Evolutionary conservation across 2,888 invertebrate genomes (phyloP).

Genomic region (Gasteruption jaculator): DNA sequence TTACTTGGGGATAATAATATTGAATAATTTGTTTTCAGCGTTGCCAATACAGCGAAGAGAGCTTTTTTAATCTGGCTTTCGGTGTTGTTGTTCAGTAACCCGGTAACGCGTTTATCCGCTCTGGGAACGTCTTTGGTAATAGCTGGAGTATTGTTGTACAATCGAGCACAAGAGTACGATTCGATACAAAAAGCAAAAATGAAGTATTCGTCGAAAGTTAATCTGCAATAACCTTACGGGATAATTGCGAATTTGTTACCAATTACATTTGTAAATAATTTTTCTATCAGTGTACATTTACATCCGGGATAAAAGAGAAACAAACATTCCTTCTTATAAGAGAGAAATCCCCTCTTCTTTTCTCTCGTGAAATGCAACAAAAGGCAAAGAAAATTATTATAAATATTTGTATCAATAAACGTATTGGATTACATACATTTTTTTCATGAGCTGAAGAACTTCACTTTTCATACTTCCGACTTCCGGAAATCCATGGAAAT

Average conservation of each 20-base stretch:
- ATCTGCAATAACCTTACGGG: constrained; percentile 36
- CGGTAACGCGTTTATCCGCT: constrained; percentile 68
- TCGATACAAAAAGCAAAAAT: constrained; percentile 40
- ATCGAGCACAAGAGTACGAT: constrained; percentile 65
- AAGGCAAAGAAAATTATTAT: no score
- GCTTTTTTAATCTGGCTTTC: constrained; percentile 76
- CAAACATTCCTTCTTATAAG: no score
- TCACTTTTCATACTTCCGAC: no score
- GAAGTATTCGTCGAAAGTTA: constrained; percentile 41
- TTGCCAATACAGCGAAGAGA: constrained; percentile 74
- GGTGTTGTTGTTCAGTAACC: constrained; percentile 69
- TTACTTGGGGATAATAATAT: constrained; percentile 9
- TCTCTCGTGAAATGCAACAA: no score
- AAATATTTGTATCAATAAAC: no score
- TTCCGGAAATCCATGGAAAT: no score
- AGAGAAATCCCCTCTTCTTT: no score
- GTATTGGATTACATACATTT: no score
- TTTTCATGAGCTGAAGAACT: no score
- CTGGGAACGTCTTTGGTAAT: constrained; percentile 69
- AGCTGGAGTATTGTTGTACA: constrained; percentile 69
- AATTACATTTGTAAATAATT: constrained; percentile 18
- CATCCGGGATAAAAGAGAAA: no score
- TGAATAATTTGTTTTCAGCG: constrained; percentile 54
- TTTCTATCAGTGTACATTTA: no score
- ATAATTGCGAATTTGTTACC: constrained; percentile 25